Percentiles rank a stretch among this genome's conserved stretches.
Evolutionary conservation across 2,797 vertebrate genomes (phyloP).

Genomic region (Muscicapa striata): DNA sequence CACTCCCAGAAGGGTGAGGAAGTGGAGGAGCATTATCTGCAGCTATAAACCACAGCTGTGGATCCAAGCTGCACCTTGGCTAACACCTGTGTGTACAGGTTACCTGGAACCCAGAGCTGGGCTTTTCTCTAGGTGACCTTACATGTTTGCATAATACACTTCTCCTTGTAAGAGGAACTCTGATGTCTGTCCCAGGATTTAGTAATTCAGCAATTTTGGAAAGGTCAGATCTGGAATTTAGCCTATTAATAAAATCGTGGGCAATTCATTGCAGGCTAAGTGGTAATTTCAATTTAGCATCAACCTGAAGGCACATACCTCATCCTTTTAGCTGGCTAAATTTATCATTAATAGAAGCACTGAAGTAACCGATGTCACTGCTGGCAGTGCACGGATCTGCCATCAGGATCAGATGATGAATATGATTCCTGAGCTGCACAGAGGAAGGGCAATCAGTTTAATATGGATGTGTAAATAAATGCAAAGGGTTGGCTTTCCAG

Average conservation of each 20-base stretch:
- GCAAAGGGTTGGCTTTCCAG: background rate
- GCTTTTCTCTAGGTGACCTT: constrained; percentile 53
- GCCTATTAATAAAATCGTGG: constrained; percentile 59
- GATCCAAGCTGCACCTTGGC: background rate
- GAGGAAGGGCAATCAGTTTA: constrained; percentile 25
- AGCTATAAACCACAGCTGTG: background rate
- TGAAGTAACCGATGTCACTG: constrained; percentile 42
- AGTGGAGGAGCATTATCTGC: background rate
- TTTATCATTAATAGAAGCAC: constrained; percentile 58
- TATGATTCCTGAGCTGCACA: background rate
- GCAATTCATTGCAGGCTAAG: constrained; percentile 54
- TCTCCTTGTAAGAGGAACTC: constrained; percentile 50
- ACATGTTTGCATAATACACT: constrained; percentile 22
- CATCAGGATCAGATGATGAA: constrained; percentile 2
- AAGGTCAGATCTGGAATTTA: constrained; percentile 66
- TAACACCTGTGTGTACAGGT: background rate
- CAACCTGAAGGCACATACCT: constrained; percentile 53
- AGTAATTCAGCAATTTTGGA: constrained; percentile 54
- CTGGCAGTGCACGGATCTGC: background rate
- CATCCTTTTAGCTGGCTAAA: constrained; percentile 65
- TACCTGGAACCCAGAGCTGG: background rate
- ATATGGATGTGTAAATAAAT: constrained; percentile 28
- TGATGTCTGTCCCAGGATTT: constrained; percentile 38
- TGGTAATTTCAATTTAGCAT: constrained; percentile 69
- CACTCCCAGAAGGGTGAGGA: background rate